Base-by-base conservation (phyloP, 35 echinoderm and acorn worm species). In the Patiria miniata region DNA sequence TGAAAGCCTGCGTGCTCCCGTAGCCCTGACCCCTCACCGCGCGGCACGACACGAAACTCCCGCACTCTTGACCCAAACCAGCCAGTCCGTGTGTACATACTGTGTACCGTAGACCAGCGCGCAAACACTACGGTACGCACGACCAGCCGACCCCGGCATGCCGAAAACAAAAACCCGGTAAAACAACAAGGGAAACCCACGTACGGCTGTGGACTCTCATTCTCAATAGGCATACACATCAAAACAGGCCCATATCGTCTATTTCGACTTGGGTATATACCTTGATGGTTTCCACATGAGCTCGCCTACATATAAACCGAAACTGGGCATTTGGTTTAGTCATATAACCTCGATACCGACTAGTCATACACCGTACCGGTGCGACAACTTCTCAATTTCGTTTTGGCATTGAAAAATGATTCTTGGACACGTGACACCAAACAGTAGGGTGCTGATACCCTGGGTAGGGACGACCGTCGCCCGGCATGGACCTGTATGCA, bases 1-100 rank as follows among this genome's bases (percentile, higher is more conserved):
- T 73, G 65, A 73, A 73, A 73, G 65, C 65, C 34, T 73, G 65
- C 65, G 65, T 73, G 65, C 65, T 73, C 65, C 65, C 65, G 26
- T 73, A 73, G 65, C 65, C 65, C 26, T 73, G 65, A 73, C 65
- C 65, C 65, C 65, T 73, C n/a, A 34, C 65, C 2, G 65, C 23
- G 65, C 65, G 26, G 65, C 65, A 10, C 23, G 26, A 32, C 65
- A 73, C 8, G 42, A 12, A 47, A 6, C 42, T 47, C 65, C 57
- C 21, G 65, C 65, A 73, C 26, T 73, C 34, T 73, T 73, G 65
- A 73, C 65, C 65, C 26, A 73, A 73, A 73, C 65, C 65, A 73
- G 26, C 65, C 65, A n/a, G 34, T 26, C 65, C 65, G 29, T 73
- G 65, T 12, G 65, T 73, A 34, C 26, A n/a, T n/a, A n/a, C n/a